A percentile compares a stretch with the other conserved stretches of the same genome.
Conservation (phyloP, 2,888 invertebrate genomes). For the Scotopteryx bipunctaria region DNA sequence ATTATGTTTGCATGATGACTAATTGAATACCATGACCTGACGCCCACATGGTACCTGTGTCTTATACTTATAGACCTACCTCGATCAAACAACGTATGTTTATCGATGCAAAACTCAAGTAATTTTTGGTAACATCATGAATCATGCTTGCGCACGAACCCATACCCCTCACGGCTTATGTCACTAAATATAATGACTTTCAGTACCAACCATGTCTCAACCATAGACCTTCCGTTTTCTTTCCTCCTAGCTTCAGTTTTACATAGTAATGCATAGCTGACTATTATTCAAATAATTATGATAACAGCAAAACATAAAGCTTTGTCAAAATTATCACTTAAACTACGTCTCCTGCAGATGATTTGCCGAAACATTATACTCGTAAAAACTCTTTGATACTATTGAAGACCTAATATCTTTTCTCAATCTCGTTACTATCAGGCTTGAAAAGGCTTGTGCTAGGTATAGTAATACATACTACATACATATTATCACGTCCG, state of each 20-base stretch:
- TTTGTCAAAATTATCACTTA: not conserved
- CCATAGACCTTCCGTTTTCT: not conserved
- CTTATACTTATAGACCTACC: not conserved
- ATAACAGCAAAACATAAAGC: not conserved
- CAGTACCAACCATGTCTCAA: too few relatives aligned
- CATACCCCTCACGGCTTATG: too few relatives aligned
- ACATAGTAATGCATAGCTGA: not conserved
- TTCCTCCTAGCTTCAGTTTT: not conserved
- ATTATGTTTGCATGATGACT: slow-evolving; percentile 55
- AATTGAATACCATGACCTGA: slow-evolving; percentile 23
- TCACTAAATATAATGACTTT: too few relatives aligned
- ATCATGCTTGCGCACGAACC: too few relatives aligned
- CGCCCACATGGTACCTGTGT: slow-evolving; percentile 10
- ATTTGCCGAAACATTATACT: too few relatives aligned
- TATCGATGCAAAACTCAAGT: not conserved
- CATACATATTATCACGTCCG: too few relatives aligned
- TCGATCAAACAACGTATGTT: not conserved
- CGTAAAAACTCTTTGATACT: too few relatives aligned
- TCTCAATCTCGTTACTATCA: too few relatives aligned
- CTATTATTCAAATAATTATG: not conserved
- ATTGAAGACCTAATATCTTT: too few relatives aligned
- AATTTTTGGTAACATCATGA: not conserved
- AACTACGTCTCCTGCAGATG: too few relatives aligned
- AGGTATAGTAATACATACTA: too few relatives aligned
- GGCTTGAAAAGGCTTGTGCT: too few relatives aligned